Conservation (phyloP, 2,113 vertebrate species). For the Cottus gobio region DNA sequence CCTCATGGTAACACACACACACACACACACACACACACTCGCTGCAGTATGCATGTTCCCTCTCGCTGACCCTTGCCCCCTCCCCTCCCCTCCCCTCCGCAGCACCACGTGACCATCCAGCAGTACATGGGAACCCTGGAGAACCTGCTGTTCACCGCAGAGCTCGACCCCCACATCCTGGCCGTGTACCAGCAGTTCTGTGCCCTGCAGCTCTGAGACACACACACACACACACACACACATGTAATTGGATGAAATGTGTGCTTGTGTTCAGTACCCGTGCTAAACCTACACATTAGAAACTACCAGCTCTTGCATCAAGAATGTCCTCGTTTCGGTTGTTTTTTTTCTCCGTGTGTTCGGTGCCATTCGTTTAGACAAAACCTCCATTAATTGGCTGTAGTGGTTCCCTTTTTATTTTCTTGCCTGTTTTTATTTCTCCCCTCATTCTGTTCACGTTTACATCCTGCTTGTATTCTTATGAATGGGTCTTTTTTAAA, state of each 20-base stretch:
- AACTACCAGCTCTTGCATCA: slow-evolving; percentile 77
- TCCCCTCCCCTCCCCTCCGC: not conserved
- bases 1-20: slow-evolving; percentile 86
- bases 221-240: slow-evolving; percentile 2
- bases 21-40: not conserved
- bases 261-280: slow-evolving; percentile 23
- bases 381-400: slow-evolving; percentile 23
- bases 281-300: slow-evolving; percentile 35
- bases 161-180: slow-evolving; percentile 96
- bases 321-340: slow-evolving; percentile 68
- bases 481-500: slow-evolving; percentile 68
- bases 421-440: not conserved
- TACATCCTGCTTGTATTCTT: slow-evolving; percentile 40
- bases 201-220: slow-evolving; percentile 91
- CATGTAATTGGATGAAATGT: slow-evolving; percentile 3
- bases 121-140: slow-evolving; percentile 99
- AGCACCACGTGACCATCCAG: slow-evolving; percentile 98
- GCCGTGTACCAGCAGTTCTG: slow-evolving; percentile 99
- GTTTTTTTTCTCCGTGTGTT: slow-evolving; percentile 32
- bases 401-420: slow-evolving; percentile 22
- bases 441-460: slow-evolving; percentile 39
- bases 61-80: not conserved
- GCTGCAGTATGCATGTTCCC: not conserved
- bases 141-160: slow-evolving; percentile 97
- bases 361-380: slow-evolving; percentile 47